Conservation (phyloP, 2,113 vertebrate species). For the Pelvicachromis taeniatus region DNA sequence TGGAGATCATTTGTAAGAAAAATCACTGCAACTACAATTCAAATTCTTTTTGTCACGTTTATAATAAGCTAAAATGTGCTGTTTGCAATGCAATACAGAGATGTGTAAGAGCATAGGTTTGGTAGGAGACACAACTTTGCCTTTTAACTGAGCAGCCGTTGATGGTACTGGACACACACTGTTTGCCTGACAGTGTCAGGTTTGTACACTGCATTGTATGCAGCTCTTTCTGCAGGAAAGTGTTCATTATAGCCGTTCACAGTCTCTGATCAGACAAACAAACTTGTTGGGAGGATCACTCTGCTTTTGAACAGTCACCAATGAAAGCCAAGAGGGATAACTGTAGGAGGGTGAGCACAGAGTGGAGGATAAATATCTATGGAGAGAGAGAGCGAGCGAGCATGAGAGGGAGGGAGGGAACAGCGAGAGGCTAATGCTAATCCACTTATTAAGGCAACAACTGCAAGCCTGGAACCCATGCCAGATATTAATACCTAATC, state of each 20-base stretch:
- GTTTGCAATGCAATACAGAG: background rate
- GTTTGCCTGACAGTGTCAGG: background rate
- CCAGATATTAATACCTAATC: slow-evolving; percentile 74
- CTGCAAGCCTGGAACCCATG: slow-evolving; percentile 58
- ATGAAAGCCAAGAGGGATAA: slow-evolving; percentile 32
- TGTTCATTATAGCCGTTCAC: background rate
- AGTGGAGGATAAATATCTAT: slow-evolving; percentile 24
- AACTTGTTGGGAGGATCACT: slow-evolving; percentile 42
- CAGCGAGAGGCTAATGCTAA: slow-evolving; percentile 64
- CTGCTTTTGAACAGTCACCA: slow-evolving; percentile 56
- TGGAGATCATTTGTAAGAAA: too few species aligned
- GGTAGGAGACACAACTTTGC: background rate
- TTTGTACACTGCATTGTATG: background rate
- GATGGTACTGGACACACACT: background rate
- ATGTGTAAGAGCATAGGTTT: background rate
- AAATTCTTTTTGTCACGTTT: background rate
- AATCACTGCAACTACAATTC: background rate
- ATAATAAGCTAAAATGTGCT: background rate
- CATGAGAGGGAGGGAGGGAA: slow-evolving; percentile 20
- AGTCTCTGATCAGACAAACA: slow-evolving; percentile 57
- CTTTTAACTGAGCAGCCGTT: background rate
- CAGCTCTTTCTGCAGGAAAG: background rate
- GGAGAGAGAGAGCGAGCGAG: slow-evolving; percentile 27
- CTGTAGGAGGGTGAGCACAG: background rate
- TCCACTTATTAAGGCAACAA: slow-evolving; percentile 76